Evolutionary conservation across 2,888 invertebrate genomes (phyloP), one percentile per base, ranked within the genome.

Genomic region (Lutraria lutraria): DNA sequence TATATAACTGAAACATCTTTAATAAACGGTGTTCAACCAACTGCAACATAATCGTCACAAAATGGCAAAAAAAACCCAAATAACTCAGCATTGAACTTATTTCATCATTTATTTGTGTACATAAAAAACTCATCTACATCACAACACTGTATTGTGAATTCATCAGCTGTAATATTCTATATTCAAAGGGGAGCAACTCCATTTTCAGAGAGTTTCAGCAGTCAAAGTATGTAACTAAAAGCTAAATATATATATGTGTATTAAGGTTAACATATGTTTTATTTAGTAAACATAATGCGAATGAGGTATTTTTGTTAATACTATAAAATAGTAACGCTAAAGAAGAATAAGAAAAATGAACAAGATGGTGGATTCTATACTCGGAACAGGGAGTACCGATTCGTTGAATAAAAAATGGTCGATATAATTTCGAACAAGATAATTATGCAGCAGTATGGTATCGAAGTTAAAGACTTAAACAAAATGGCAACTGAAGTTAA

Each of bases 91-190:
- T 13, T 68, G 63, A 68, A 68, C 63, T 21, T 76, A 76, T 76
- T 81, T 85, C 79, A 79, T 79, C 31, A 54, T 85, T 85, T 76
- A 84, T 84, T 84, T 80, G 85, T 85, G 80, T 85, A 85, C 80
- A 80, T 80, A 85, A 85, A 85, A 79, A 56, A 56, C 85, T 85
- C 52, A 25, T 60, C 85, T 85, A 85, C 53, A 83, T 83, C 76
- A 84, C 76, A 54, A 76, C 54, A 54, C 19, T 76, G 76, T 84
- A 76, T 34, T n/a, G 34, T 76, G 76, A 76, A 31, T 34, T 34
- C 34, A 76, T 19, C 16, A 76, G 76, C 34, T 31, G 21, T 19
- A 56, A 76, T n/a, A 76, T 34, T 25, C 13, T 76, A 16, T 31
- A 10, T 25, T 29, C 34, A 31, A 31, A 31, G 31, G 76, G 76